A percentile compares a stretch with the other conserved stretches of the same genome.
These are phyloP conservation scores for Lamellibrachia luymesi DNA, from an alignment of 1,140 invertebrate genomes.

Conservation along the genomic window DNA sequence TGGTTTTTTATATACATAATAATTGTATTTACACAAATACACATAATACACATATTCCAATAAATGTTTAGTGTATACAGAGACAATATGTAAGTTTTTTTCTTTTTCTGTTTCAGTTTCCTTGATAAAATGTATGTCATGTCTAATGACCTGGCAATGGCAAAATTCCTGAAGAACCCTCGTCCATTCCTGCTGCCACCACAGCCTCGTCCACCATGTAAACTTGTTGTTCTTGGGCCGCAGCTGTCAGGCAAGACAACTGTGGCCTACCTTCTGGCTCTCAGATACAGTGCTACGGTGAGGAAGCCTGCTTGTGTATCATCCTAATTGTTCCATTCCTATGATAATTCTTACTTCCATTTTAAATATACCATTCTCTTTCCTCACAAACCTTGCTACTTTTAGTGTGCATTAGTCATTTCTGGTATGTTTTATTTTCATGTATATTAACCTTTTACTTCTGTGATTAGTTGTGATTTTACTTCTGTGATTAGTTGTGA, in stretches of 20 bases:
- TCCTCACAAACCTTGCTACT: no score
- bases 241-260: constrained; percentile 53
- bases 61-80: background rate
- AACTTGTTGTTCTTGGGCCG: constrained; percentile 49
- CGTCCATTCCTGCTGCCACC: constrained; percentile 51
- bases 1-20: background rate
- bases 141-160: constrained; percentile 51
- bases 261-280: constrained; percentile 46
- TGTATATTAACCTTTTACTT: no score
- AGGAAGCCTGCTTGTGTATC: constrained; percentile 13
- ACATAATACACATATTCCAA: background rate
- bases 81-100: background rate
- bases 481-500: background rate
- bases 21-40: background rate
- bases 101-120: constrained; percentile 42
- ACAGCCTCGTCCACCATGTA: constrained; percentile 54
- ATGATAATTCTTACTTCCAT: no score
- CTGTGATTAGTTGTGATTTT: background rate
- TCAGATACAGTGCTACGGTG: constrained; percentile 55
- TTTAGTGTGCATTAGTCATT: no score
- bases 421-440: no score
- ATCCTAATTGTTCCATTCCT: background rate
- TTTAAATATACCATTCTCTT: no score
- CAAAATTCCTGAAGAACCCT: constrained; percentile 56
- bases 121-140: constrained; percentile 55